phyloP scores from a whole-genome alignment of 2,888 invertebrate species.

The Stenotaenia linearis region DNA sequence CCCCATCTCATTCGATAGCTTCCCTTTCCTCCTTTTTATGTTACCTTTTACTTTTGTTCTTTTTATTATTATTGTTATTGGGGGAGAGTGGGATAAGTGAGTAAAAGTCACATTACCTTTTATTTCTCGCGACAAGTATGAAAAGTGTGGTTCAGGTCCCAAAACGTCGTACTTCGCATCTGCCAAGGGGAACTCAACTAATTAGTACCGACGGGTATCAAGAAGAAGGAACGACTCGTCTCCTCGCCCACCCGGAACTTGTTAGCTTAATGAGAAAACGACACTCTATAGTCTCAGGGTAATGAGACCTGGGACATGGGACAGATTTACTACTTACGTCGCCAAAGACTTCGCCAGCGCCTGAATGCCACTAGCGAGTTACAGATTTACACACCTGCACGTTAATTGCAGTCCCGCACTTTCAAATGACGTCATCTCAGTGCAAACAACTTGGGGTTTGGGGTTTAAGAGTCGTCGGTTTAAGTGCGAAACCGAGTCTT shows the following conservation, averaged over 20 bases:
- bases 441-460: slow-evolving; percentile 6
- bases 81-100: background rate
- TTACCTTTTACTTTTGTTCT: background rate
- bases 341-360: background rate
- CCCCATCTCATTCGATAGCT: background rate
- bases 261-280: slow-evolving; percentile 26
- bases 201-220: slow-evolving; percentile 6
- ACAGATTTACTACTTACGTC: slow-evolving; percentile 1
- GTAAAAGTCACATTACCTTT: background rate
- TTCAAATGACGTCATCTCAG: slow-evolving; percentile 4
- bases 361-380: background rate
- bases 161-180: background rate
- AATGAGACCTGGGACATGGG: slow-evolving; percentile 16
- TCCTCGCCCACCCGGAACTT: slow-evolving; percentile 19
- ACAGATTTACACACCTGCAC: slow-evolving; percentile 17
- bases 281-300: slow-evolving; percentile 12
- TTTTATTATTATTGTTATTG: background rate
- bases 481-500: slow-evolving; percentile 13
- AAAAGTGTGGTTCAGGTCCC: background rate
- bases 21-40: background rate
- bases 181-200: background rate
- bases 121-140: background rate
- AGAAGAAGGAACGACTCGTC: slow-evolving; percentile 1
- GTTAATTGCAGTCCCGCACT: background rate
- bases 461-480: background rate